Conservation (phyloP, 2,888 invertebrate genomes). For the Osedax frankpressi region DNA sequence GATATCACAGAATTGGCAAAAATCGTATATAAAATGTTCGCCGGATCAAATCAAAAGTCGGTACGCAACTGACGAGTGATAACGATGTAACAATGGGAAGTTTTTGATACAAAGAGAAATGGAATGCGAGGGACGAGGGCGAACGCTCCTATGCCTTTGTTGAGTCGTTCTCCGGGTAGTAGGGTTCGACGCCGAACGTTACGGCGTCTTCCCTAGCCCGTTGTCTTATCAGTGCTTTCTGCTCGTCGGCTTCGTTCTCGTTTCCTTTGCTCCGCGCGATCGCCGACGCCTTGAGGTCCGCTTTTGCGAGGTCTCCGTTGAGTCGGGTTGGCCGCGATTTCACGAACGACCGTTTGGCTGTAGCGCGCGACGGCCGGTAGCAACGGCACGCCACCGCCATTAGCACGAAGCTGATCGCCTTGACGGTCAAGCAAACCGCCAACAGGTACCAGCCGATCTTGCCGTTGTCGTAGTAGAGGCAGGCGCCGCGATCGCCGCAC, state of each 20-base stretch:
- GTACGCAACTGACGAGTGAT: no score
- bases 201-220: not conserved
- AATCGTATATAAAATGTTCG: no score
- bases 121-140: no score
- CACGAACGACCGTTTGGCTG: not conserved
- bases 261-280: no score
- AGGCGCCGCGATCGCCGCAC: slow-evolving; percentile 21
- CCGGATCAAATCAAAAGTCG: no score
- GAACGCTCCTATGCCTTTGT: no score
- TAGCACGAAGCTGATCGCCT: slow-evolving; percentile 27
- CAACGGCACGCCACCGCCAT: slow-evolving; percentile 26
- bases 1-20: no score
- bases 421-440: slow-evolving; percentile 31
- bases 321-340: not conserved
- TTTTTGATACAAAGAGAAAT: no score
- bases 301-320: not conserved
- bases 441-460: slow-evolving; percentile 30
- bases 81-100: no score
- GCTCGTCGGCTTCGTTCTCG: not conserved
- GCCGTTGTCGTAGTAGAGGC: slow-evolving; percentile 31
- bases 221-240: not conserved
- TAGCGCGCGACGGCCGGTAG: not conserved
- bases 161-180: not conserved
- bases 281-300: not conserved
- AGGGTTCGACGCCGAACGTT: not conserved